These are phyloP conservation scores for Hydriomena furcata DNA, from an alignment of 2,888 invertebrate species.

Conservation along the genomic window DNA sequence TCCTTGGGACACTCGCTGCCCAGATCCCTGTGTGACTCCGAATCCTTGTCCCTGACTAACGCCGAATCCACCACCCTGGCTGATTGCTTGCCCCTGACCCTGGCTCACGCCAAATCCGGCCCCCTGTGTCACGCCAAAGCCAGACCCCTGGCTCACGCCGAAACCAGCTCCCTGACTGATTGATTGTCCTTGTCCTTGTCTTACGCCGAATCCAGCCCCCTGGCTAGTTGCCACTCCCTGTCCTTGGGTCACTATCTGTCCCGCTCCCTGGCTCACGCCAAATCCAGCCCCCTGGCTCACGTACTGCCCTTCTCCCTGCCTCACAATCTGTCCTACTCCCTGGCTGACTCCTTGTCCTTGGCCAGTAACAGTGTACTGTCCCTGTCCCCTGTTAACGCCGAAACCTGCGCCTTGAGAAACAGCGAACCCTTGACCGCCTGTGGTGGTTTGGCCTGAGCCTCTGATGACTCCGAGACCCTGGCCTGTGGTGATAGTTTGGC, in stretches of 20 bases:
- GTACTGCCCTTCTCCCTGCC: conserved; percentile 29
- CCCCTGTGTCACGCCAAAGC: conserved; percentile 10
- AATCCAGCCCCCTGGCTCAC: conserved; percentile 28
- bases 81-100: conserved; percentile 33
- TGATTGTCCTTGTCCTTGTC: conserved; percentile 31
- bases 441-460: conserved; percentile 31
- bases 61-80: conserved; percentile 26
- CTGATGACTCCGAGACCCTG: conserved; percentile 28
- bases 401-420: conserved; percentile 33
- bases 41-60: conserved; percentile 33
- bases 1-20: conserved; percentile 14
- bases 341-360: background rate
- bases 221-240: background rate
- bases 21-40: conserved; percentile 29
- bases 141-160: conserved; percentile 23
- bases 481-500: conserved; percentile 32
- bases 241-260: conserved; percentile 5
- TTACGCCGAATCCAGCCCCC: conserved; percentile 19
- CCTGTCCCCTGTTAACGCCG: conserved; percentile 24
- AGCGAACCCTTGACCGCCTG: conserved; percentile 33
- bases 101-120: conserved; percentile 23
- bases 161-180: conserved; percentile 20
- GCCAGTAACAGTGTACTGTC: conserved; percentile 25
- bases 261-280: conserved; percentile 33
- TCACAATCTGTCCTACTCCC: conserved; percentile 19